phyloP scores from a whole-genome alignment of 1,140 invertebrate genomes.

The Meloidogyne floridensis region DNA sequence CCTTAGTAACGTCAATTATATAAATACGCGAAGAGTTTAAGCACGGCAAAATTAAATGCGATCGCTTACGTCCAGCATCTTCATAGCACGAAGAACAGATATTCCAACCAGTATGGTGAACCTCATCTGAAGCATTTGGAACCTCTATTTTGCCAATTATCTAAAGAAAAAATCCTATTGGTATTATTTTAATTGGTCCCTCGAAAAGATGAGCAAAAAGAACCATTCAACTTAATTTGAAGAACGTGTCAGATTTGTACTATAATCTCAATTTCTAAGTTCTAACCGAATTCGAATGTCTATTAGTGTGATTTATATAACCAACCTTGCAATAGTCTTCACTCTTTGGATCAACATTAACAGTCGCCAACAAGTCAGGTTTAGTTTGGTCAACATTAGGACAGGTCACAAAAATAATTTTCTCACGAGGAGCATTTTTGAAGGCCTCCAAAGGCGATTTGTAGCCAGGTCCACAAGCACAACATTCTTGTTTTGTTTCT shows the following conservation, averaged over 20 bases:
- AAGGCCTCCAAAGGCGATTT: conserved; percentile 42
- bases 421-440: conserved; percentile 38
- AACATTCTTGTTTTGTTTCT: background rate
- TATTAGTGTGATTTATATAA: background rate
- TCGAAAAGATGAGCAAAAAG: no score
- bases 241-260: no score
- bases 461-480: conserved; percentile 27
- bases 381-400: conserved; percentile 25
- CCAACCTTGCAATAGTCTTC: conserved; percentile 45
- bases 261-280: no score
- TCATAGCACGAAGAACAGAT: conserved; percentile 44
- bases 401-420: conserved; percentile 44
- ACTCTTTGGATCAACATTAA: conserved; percentile 47
- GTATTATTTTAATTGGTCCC: no score
- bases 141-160: conserved; percentile 36
- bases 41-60: conserved; percentile 46
- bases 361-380: conserved; percentile 34
- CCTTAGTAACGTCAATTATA: conserved; percentile 30
- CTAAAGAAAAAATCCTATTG: background rate
- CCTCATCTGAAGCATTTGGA: conserved; percentile 47
- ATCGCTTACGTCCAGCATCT: background rate
- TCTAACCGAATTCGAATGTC: no score
- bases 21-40: conserved; percentile 45
- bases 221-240: no score
- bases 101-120: conserved; percentile 53